Base-by-base conservation (phyloP, 2,888 invertebrate species). In the Cerastoderma edule region DNA sequence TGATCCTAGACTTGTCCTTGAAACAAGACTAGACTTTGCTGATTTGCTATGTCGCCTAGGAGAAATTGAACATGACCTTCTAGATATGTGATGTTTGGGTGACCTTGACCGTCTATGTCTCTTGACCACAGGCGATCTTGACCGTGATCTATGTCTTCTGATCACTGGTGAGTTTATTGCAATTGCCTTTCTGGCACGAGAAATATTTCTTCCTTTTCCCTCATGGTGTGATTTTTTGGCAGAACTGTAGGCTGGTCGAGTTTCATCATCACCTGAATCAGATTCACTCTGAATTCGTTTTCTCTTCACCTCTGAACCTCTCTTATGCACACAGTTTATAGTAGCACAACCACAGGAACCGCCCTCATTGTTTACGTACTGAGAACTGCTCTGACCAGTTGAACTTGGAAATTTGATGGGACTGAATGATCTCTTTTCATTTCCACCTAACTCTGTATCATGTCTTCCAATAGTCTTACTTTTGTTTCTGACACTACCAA, bases 371-470 rank as follows among this genome's bases (percentile, higher is more conserved):
- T n/a, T n/a, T n/a, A n/a, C n/a, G n/a, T n/a, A n/a, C n/a, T n/a
- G n/a, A n/a, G n/a, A n/a, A n/a, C n/a, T n/a, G n/a, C n/a, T n/a
- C n/a, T n/a, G n/a, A n/a, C 35, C 28, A 19, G 33, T 4, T 27
- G 56, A 56, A 39, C 24, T 24, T 19, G 65, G 67, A 39, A 72
- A 72, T n/a, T 60, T 54, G 28, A 72, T 66, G 13, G 72, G 72
- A 57, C 72, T 72, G 10, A 57, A 46, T 27, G 35, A 24, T 33
- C 19, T 22, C 19, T 28, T n/a, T n/a, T n/a, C n/a, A n/a, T n/a
- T n/a, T n/a, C n/a, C n/a, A n/a, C n/a, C n/a, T n/a, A n/a, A n/a
- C n/a, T n/a, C n/a, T 30, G 8, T n/a, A 16, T 28, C 19, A 13
- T 39, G 33, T 33, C 53, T 50, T 19, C 30, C 3, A 10, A 24